Evolutionary conservation across 2,797 vertebrate species (phyloP), one percentile per base, ranked within the genome.

Genomic region (Xiphophorus birchmanni): DNA sequence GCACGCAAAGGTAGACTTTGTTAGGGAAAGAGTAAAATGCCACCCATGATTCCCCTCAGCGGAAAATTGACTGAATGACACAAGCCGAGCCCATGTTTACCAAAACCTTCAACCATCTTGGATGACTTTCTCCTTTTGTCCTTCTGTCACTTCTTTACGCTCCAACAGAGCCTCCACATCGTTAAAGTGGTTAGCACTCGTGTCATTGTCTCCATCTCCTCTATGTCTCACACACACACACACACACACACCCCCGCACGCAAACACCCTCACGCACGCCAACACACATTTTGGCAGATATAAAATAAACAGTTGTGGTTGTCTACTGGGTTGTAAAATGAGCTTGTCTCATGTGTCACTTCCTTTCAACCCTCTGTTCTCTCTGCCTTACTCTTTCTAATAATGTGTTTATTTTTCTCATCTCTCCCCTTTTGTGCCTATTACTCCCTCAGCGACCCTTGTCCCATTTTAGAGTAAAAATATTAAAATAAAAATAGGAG

Each of bases 31-130:
- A 47, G 76, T 5, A 47, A 69, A 82, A 56, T 26, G 8, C 13
- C 11, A 40, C 42, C 11, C 54, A 50, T 40, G 17, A 69, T 81
- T 78, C 75, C 65, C 74, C 44, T 85, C 73, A 75, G 5, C 35
- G 52, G 60, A 69, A 73, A 77, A 73, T 84, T 80, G 84, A 75
- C 72, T 79, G 60, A 85, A 87, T 80, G 79, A 48, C 67, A 72
- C 52, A 37, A 65, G 32, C 6, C 11, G 13, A 37, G 32, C 17
- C 63, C 54, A 29, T 78, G 75, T 79, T 82, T 69, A 35, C 45
- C 4, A 18, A 35, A 73, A 72, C 79, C 76, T 63, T 63, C 74
- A 35, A 17, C 81, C 75, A n/a, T 77, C 71, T 13, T 65, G 18
- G 80, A 29, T 77, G 40, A 77, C 44, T 45, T 73, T 79, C 52